Base-by-base conservation (phyloP, 1,140 invertebrate genomes). In the Melanaphis sacchari region DNA sequence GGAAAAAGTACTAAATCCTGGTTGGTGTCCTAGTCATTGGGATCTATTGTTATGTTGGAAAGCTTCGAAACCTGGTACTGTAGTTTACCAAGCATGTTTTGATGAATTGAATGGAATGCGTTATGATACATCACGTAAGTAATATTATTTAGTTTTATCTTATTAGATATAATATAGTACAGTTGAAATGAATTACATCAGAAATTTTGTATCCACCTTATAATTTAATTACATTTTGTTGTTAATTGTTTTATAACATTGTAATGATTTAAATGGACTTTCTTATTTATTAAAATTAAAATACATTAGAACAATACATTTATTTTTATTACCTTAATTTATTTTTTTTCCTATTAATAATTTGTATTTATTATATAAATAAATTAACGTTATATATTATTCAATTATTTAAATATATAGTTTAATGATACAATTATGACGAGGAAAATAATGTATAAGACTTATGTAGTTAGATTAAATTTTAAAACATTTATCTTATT, bases 41-140 rank as follows among this genome's bases (percentile, higher is more conserved):
- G 98, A 98, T 95, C 96, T 96, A 8, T 94, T 98, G 6, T 95
- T 97, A 2, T 98, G 98, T 94, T 98, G 98, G 98, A 97, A 97
- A 1, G 95, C 96, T 1, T 97, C 97, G 4, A 95, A 95, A 0
- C 96, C 96, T 76, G 96, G 96, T 36, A 96, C 96, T 0, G 94
- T 96, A 41, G 97, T 97, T 2, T 94, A 96, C 0, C 95, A 97
- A 92, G 96, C 96, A 6, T 98, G 98, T 94, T 97, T 98, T 93
- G 96, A 96, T 24, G 96, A 97, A 94, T 96, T 98, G 92, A 96
- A 97, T 94, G 97, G 97, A 85, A 96, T 98, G 41, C 96, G 96
- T 88, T 98, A 98, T 94, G 97, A 98, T 94, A 96, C 96, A 88
- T 96, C 96, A 94, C 96, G 97, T 97, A 52, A 94, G 94, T 94